A percentile compares a stretch with the other conserved stretches of the same genome.
Conservation (phyloP, 2,797 vertebrate genomes). For the Halcyon chelicuti region DNA sequence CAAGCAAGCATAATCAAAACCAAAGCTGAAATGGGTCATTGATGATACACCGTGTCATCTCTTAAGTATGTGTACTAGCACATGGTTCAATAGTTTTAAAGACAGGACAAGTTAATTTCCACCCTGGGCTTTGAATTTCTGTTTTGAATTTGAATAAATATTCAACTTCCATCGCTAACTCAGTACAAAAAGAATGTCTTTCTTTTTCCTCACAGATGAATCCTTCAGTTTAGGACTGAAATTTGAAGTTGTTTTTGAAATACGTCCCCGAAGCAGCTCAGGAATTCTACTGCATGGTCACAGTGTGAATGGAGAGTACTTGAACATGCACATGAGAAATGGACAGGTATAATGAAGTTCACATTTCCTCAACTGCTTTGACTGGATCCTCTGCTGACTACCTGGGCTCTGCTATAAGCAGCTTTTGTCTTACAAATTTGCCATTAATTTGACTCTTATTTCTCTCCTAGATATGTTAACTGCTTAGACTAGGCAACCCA, state of each 20-base stretch:
- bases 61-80: background rate
- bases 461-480: background rate
- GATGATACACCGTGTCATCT: background rate
- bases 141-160: background rate
- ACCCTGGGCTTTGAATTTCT: background rate
- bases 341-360: constrained; percentile 81
- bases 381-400: background rate
- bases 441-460: background rate
- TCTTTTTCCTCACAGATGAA: constrained; percentile 82
- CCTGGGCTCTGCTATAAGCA: background rate
- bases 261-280: constrained; percentile 89
- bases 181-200: background rate
- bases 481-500: background rate
- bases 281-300: constrained; percentile 89
- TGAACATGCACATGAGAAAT: constrained; percentile 88
- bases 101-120: background rate
- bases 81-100: background rate
- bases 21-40: background rate
- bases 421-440: background rate
- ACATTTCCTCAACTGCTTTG: background rate
- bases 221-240: constrained; percentile 87
- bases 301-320: constrained; percentile 81
- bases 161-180: background rate
- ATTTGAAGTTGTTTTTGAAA: constrained; percentile 91
- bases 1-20: background rate